Evolutionary conservation across 2,888 invertebrate species (phyloP), one percentile per base, ranked within the genome.

Genomic region (Diplolepis rosae): DNA sequence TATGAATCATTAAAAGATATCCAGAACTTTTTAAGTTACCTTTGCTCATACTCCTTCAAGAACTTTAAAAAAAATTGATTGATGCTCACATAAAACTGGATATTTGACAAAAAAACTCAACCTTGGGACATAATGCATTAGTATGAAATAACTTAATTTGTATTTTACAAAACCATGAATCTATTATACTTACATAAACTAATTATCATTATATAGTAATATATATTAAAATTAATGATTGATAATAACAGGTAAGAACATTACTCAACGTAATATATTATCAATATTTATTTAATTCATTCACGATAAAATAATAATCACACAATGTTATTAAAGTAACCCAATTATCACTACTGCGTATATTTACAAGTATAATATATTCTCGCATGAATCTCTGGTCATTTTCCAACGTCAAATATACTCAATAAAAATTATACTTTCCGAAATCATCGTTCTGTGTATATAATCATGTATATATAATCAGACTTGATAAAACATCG

Each of bases 271-370:
- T 75, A 71, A 76, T 73, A 75, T 83, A 80, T 84, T 83, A 85
- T 82, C 80, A 83, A 83, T 83, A 81, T 85, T 86, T 86, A 86
- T 85, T 85, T 83, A 84, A 83, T 85, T 84, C 80, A 82, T 83
- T 74, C 80, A 83, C 84, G 83, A 83, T 80, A 83, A 86, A 85
- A 80, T 86, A 85, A 84, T 84, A 84, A 87, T 87, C 87, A 87
- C 85, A 85, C 85, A 85, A 86, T 86, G 80, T 84, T 83, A 82
- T 83, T 83, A 79, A 85, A 85, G 81, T 86, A 82, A 84, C 76
- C 82, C 83, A 84, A 75, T 84, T 80, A 85, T 85, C 79, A 79
- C 83, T 87, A 85, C 81, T 80, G 80, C 69, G 69, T 82, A 72
- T 83, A 87, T 87, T 81, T 87, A 87, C 85, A 86, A 79, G 42